A percentile compares a stretch with the other conserved stretches of the same genome.
These are phyloP conservation scores for Hypercompe scribonia DNA, from an alignment of 2,888 invertebrate genomes.

Conservation along the genomic window DNA sequence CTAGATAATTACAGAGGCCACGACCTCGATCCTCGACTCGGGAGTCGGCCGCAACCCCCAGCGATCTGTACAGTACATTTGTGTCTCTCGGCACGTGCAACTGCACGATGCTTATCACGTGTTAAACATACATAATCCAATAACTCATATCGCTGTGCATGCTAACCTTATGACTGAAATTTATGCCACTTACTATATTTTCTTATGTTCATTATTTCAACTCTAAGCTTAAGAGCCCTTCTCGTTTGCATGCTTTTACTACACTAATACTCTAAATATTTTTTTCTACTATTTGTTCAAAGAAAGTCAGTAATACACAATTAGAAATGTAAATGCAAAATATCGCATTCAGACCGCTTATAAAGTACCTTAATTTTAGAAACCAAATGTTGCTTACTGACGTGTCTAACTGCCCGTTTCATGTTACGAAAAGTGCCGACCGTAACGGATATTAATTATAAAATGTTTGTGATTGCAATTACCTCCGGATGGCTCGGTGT, in stretches of 20 bases:
- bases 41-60: slow-evolving; percentile 62
- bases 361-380: slow-evolving; percentile 73
- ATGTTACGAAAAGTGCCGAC: slow-evolving; percentile 58
- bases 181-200: slow-evolving; percentile 24
- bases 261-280: neutral
- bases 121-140: slow-evolving; percentile 59
- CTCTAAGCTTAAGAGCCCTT: slow-evolving; percentile 44
- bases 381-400: slow-evolving; percentile 60
- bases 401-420: slow-evolving; percentile 51
- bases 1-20: slow-evolving; percentile 73
- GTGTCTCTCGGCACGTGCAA: slow-evolving; percentile 62
- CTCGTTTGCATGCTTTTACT: slow-evolving; percentile 43
- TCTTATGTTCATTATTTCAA: slow-evolving; percentile 30
- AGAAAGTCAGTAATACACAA: slow-evolving; percentile 1
- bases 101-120: slow-evolving; percentile 63
- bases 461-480: slow-evolving; percentile 65
- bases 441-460: slow-evolving; percentile 59
- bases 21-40: slow-evolving; percentile 59
- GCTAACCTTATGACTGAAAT: slow-evolving; percentile 47
- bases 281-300: slow-evolving; percentile 6
- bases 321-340: slow-evolving; percentile 2
- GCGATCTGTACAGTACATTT: slow-evolving; percentile 50
- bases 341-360: slow-evolving; percentile 52
- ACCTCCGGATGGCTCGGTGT: slow-evolving; percentile 66
- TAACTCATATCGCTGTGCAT: slow-evolving; percentile 60